Percentiles rank a stretch among this genome's conserved stretches.
phyloP scores from a whole-genome alignment of 2,888 invertebrate genomes.

The Acrocera orbiculus region DNA sequence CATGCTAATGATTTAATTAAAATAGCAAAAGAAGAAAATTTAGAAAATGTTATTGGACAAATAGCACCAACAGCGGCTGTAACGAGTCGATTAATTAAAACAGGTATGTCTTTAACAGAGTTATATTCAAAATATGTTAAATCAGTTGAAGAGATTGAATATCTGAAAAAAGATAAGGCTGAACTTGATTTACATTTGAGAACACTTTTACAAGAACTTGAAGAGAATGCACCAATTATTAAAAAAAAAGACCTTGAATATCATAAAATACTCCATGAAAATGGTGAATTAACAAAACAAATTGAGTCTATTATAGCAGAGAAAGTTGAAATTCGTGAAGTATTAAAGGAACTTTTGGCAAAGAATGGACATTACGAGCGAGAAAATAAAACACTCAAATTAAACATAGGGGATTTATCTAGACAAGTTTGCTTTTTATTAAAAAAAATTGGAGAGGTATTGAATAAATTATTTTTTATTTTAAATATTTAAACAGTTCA shows the following conservation, averaged over 20 bases:
- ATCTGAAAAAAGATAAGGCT: constrained; percentile 65
- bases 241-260: constrained; percentile 70
- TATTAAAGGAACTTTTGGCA: constrained; percentile 45
- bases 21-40: constrained; percentile 47
- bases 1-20: constrained; percentile 70
- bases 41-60: constrained; percentile 58
- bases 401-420: constrained; percentile 61
- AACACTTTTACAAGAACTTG: constrained; percentile 66
- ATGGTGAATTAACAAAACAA: constrained; percentile 49
- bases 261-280: constrained; percentile 54
- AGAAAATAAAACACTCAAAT: constrained; percentile 62
- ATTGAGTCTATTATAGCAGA: constrained; percentile 54
- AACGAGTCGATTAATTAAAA: constrained; percentile 66
- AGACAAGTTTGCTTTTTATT: constrained; percentile 68
- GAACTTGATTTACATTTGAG: constrained; percentile 64
- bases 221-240: constrained; percentile 72
- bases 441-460: constrained; percentile 60
- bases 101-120: constrained; percentile 80
- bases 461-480: constrained; percentile 2
- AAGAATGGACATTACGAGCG: constrained; percentile 49
- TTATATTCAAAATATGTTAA: constrained; percentile 76
- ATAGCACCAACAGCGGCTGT: constrained; percentile 79
- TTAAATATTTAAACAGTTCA: neutral
- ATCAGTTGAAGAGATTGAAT: constrained; percentile 52
- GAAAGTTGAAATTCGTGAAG: constrained; percentile 38